phyloP scores from a whole-genome alignment of 2,797 vertebrate species.

The Cygnus olor region DNA sequence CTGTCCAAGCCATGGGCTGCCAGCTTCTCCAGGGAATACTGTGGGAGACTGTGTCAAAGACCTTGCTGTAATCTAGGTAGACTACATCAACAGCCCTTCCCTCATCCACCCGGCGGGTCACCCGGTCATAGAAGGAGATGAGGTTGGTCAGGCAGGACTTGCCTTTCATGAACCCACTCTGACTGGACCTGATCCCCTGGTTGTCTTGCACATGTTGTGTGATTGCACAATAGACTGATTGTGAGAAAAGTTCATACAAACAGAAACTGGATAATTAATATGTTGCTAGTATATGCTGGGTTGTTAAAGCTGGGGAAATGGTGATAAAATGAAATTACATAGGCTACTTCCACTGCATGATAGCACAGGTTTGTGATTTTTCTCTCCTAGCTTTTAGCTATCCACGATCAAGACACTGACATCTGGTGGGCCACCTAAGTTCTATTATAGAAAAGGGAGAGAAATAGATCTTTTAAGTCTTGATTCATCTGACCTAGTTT shows the following conservation, averaged over 20 bases:
- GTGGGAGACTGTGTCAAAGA: no score
- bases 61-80: no score
- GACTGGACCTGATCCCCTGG: no score
- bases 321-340: background rate
- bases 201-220: no score
- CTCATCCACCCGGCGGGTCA: no score
- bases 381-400: background rate
- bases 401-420: background rate
- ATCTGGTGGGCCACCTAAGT: background rate
- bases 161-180: no score
- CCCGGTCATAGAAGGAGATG: no score
- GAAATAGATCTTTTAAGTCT: background rate
- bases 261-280: background rate
- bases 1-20: no score
- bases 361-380: background rate
- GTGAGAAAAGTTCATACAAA: background rate
- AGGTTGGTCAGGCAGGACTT: no score
- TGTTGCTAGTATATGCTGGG: fast-evolving
- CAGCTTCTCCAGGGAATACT: no score
- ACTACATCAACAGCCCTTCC: no score
- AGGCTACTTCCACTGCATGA: background rate
- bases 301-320: background rate
- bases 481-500: background rate
- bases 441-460: background rate
- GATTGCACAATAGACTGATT: background rate